Evolutionary conservation across 1,140 invertebrate species (phyloP).

Genomic region (Drosophila tropicalis): DNA sequence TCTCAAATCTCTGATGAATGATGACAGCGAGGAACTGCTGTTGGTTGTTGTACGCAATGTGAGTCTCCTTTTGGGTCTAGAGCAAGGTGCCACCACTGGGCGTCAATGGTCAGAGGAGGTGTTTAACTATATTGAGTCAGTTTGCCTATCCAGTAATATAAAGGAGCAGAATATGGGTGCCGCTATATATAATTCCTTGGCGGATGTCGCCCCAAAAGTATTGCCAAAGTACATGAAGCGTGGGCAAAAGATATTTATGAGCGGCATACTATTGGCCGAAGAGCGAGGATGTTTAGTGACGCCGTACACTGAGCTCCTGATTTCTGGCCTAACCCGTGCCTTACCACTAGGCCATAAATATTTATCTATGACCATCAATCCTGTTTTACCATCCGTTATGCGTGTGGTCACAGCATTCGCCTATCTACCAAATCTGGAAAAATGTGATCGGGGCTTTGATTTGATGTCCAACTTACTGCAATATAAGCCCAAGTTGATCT

Average conservation of each 20-base stretch:
- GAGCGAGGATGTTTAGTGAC: neutral
- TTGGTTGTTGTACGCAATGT: too few species aligned
- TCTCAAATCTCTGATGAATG: neutral
- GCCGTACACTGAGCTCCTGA: constrained; percentile 23
- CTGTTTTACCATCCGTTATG: constrained; percentile 14
- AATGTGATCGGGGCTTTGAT: constrained; percentile 17
- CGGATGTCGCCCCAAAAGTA: constrained; percentile 5
- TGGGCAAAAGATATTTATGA: constrained; percentile 16
- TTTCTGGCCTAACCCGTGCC: neutral
- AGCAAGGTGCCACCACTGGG: constrained; percentile 11
- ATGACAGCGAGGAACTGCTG: too few species aligned
- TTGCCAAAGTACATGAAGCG: constrained; percentile 11
- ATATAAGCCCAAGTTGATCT: constrained; percentile 20
- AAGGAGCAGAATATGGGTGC: constrained; percentile 4
- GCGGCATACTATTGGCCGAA: constrained; percentile 11
- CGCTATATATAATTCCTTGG: constrained; percentile 9
- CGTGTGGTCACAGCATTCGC: too few species aligned
- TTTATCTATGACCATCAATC: neutral
- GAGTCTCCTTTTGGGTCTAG: too few species aligned
- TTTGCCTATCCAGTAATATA: neutral
- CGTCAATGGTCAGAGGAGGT: constrained; percentile 22
- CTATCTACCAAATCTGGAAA: neutral
- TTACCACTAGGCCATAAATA: constrained; percentile 5
- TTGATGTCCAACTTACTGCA: constrained; percentile 22
- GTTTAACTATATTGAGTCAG: constrained; percentile 8